Conservation (phyloP, 2,888 invertebrate species). For the Druceiella hillmani region DNA sequence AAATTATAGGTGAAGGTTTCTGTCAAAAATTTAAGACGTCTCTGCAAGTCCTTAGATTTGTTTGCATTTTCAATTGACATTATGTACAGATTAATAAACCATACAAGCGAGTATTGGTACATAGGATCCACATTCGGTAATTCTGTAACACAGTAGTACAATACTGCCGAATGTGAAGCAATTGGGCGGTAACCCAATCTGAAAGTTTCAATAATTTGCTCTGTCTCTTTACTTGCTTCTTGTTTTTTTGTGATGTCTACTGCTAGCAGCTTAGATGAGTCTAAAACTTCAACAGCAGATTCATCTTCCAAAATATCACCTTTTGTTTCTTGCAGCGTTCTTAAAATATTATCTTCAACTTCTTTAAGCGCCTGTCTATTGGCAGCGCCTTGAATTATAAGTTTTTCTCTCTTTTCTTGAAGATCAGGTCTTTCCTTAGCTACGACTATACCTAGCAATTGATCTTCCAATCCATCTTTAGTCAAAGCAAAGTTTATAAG, state of each 20-base stretch:
- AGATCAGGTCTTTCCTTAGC: constrained; percentile 81
- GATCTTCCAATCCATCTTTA: constrained; percentile 76
- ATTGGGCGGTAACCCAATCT: constrained; percentile 70
- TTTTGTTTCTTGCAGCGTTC: constrained; percentile 74
- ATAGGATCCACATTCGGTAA: constrained; percentile 81
- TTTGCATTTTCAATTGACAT: constrained; percentile 70
- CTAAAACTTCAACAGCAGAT: constrained; percentile 79
- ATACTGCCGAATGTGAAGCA: constrained; percentile 71
- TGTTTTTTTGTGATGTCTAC: constrained; percentile 80
- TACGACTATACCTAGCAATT: constrained; percentile 77
- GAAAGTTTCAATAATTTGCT: constrained; percentile 70
- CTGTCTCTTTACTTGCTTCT: constrained; percentile 69
- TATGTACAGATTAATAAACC: constrained; percentile 81
- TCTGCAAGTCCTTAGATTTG: constrained; percentile 65
- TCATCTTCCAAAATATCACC: constrained; percentile 92
- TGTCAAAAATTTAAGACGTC: constrained; percentile 62
- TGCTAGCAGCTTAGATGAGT: constrained; percentile 77
- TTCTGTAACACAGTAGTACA: constrained; percentile 80
- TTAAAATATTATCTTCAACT: constrained; percentile 84
- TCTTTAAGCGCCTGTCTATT: constrained; percentile 77
- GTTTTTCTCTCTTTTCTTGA: constrained; percentile 72
- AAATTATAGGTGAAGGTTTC: constrained; percentile 76
- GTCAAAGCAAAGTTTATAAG: constrained; percentile 81
- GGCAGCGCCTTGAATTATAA: constrained; percentile 72
- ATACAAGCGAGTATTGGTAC: constrained; percentile 82